These are phyloP conservation scores for Sciurus niger DNA, from an alignment of 2,113 vertebrate species.

Conservation along the genomic window DNA sequence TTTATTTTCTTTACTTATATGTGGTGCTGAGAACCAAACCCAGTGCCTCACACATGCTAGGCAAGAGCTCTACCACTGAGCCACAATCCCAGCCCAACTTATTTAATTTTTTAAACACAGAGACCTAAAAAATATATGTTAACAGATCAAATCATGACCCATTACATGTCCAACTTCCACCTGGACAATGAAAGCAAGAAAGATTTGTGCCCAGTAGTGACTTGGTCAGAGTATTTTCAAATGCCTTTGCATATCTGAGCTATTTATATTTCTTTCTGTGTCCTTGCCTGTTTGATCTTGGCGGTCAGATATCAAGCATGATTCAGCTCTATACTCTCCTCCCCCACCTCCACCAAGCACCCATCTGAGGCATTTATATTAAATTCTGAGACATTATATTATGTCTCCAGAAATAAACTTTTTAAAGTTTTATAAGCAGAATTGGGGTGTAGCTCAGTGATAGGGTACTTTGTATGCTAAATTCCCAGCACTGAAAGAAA, in stretches of 20 bases:
- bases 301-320: background rate
- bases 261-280: conserved; percentile 49
- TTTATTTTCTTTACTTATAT: no score
- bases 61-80: no score
- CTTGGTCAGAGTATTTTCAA: background rate
- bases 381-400: background rate
- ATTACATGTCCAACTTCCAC: background rate
- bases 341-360: background rate
- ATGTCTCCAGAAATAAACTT: conserved; percentile 48
- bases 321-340: conserved; percentile 11
- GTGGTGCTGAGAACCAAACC: no score
- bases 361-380: background rate
- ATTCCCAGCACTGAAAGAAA: no score
- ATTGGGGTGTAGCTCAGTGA: no score
- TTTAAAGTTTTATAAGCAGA: background rate
- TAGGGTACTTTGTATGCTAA: no score
- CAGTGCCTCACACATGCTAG: no score
- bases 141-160: background rate
- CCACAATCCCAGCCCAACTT: background rate
- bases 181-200: background rate
- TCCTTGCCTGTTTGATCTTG: background rate
- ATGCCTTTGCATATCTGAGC: conserved; percentile 10
- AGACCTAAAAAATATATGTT: background rate
- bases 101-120: background rate
- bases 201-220: background rate